These are phyloP conservation scores for Phlogophora meticulosa DNA, from an alignment of 2,888 invertebrate species.

Conservation along the genomic window DNA sequence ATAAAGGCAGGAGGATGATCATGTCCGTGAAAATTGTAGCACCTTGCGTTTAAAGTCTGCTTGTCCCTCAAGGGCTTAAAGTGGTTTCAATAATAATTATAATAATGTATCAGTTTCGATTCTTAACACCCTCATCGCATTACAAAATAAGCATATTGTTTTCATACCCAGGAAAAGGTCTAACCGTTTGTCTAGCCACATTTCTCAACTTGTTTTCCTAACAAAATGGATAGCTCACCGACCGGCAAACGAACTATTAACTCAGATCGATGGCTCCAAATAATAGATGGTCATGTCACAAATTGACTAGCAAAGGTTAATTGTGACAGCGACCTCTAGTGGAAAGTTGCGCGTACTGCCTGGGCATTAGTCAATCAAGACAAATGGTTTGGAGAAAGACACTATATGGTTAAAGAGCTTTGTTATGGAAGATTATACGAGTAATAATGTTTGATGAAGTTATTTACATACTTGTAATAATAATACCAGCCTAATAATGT, in stretches of 20 bases:
- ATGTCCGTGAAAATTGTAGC: not conserved
- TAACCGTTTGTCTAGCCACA: slow-evolving; percentile 10
- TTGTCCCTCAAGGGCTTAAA: too few species aligned
- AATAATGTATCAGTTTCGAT: not conserved
- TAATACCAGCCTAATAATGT: too few species aligned
- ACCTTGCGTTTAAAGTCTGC: not conserved
- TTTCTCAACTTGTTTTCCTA: slow-evolving; percentile 14
- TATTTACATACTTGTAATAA: not conserved
- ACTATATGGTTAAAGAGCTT: slow-evolving; percentile 26
- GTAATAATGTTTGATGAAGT: slow-evolving; percentile 4
- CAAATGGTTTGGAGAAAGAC: slow-evolving; percentile 49
- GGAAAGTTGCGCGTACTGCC: slow-evolving; percentile 70
- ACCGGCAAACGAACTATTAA: slow-evolving; percentile 46
- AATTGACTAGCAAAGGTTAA: slow-evolving; percentile 70
- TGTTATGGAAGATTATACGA: slow-evolving; percentile 27
- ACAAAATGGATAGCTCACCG: slow-evolving; percentile 24
- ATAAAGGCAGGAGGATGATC: not conserved
- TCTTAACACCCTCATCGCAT: not conserved
- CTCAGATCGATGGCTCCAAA: slow-evolving; percentile 60
- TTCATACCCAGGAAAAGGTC: not conserved
- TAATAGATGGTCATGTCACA: slow-evolving; percentile 71
- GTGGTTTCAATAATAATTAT: not conserved
- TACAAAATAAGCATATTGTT: not conserved
- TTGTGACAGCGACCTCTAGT: slow-evolving; percentile 64
- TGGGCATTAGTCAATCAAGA: slow-evolving; percentile 70